phyloP scores from a whole-genome alignment of 2,888 invertebrate species.

The Pammene aurita region DNA sequence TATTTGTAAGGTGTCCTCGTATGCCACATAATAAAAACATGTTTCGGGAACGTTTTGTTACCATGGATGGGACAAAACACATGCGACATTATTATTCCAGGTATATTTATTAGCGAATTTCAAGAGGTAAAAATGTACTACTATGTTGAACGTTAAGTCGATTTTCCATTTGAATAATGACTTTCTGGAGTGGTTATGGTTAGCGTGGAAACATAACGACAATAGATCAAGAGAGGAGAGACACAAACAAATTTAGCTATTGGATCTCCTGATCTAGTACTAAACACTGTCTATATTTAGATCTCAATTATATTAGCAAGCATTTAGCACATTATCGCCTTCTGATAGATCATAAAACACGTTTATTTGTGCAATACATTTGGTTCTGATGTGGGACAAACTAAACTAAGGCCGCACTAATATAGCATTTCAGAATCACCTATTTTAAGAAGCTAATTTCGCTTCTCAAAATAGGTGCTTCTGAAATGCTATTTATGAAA shows the following conservation, averaged over 20 bases:
- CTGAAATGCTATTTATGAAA: conserved; percentile 5
- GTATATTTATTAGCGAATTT: no score
- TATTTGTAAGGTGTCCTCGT: conserved; percentile 19
- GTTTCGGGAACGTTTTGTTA: background rate
- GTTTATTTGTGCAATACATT: conserved; percentile 27
- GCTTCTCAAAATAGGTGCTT: background rate
- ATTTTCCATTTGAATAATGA: no score
- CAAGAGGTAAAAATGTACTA: no score
- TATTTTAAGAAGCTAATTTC: no score
- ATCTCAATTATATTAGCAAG: conserved; percentile 49
- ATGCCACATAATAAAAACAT: conserved; percentile 23
- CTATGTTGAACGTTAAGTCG: no score
- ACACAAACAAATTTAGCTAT: background rate
- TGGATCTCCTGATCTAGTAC: conserved; percentile 16
- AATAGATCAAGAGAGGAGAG: background rate
- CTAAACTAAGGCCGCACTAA: background rate
- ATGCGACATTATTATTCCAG: background rate
- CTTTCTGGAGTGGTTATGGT: no score
- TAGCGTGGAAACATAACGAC: background rate
- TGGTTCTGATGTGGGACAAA: conserved; percentile 7
- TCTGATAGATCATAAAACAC: conserved; percentile 40
- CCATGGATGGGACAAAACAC: background rate
- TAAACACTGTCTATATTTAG: conserved; percentile 44
- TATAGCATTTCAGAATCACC: no score
- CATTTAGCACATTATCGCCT: conserved; percentile 48